Evolutionary conservation across 2,888 invertebrate genomes (phyloP), one percentile per base, ranked within the genome.

Genomic region (Ischnus inquisitorius): DNA sequence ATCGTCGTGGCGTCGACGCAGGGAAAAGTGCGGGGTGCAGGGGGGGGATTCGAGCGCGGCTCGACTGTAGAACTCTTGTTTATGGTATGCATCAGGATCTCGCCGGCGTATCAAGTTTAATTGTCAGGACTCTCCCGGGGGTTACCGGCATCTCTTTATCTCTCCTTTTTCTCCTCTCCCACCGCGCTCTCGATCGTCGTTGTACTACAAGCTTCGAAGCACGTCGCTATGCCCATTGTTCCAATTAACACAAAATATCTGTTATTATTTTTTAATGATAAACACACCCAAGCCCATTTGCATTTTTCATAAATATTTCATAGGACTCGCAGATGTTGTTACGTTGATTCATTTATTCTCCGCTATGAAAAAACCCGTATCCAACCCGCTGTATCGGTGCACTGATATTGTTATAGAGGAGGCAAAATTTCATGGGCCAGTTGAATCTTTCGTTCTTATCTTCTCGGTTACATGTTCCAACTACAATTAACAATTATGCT

Each of bases 231-330:
- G 82, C 82, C 88, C 89, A 89, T 90, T 90, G 87, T 86, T 89
- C 92, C 92, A 92, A 92, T 92, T 92, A 92, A 91, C 74, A 87
- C 87, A 90, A 90, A 92, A 91, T 75, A 90, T 91, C 89, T 89
- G 90, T 91, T 91, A 91, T 92, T 92, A 91, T 90, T 91, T 91
- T 91, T 89, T 88, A 89, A 90, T 88, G 85, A 81, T 72, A 78
- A 71, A 89, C 87, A 87, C 88, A 89, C 88, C 88, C 87, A 87
- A 86, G 62, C 64, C 3, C 79, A 90, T 92, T 91, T 92, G 89
- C 91, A 91, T 91, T 87, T 91, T 87, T 86, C 86, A 90, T 91
- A 88, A 91, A 91, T 91, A 90, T 90, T 91, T 88, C 88, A 90
- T 90, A 12, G n/a, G 1, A 54, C 62, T 39, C 54, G 64, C 39